These are phyloP conservation scores for Biston betularia DNA, from an alignment of 2,888 invertebrate genomes.

Conservation along the genomic window DNA sequence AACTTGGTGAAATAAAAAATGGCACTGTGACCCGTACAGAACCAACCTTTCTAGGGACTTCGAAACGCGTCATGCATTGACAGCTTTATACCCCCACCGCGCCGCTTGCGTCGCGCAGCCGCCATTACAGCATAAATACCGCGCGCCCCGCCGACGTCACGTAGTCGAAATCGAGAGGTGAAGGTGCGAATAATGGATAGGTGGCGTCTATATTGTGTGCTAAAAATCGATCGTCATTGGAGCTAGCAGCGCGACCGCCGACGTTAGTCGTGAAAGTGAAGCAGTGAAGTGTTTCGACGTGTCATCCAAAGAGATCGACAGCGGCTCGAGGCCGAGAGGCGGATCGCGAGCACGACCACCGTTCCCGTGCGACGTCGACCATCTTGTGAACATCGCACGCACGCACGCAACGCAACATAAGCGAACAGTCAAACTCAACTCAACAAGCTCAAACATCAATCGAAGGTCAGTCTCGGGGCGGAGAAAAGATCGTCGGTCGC, in stretches of 20 bases:
- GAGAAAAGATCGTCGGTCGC: constrained; percentile 34
- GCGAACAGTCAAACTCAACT: constrained; percentile 47
- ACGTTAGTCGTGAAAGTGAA: constrained; percentile 80
- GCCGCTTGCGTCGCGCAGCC: constrained; percentile 72
- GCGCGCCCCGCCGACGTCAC: constrained; percentile 74
- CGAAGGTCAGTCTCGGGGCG: constrained; percentile 48
- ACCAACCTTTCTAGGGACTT: too few relatives aligned
- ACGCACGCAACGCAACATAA: constrained; percentile 63
- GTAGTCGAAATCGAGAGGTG: constrained; percentile 84
- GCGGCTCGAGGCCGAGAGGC: constrained; percentile 77
- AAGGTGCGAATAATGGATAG: constrained; percentile 83
- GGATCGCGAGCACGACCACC: constrained; percentile 57
- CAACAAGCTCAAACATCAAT: constrained; percentile 30
- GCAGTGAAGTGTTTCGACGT: constrained; percentile 82
- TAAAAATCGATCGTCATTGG: constrained; percentile 79
- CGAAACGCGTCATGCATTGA: constrained; percentile 47
- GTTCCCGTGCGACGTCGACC: constrained; percentile 69
- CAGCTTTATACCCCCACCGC: constrained; percentile 76
- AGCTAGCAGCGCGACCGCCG: constrained; percentile 84
- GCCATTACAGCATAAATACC: constrained; percentile 75
- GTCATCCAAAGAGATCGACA: constrained; percentile 82
- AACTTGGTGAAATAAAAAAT: too few relatives aligned
- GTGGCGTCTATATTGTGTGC: constrained; percentile 80
- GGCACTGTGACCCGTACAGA: too few relatives aligned
- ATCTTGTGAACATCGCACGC: constrained; percentile 72